Base-by-base conservation (phyloP, 2,888 invertebrate genomes). In the Chalcosyrphus nemorum region DNA sequence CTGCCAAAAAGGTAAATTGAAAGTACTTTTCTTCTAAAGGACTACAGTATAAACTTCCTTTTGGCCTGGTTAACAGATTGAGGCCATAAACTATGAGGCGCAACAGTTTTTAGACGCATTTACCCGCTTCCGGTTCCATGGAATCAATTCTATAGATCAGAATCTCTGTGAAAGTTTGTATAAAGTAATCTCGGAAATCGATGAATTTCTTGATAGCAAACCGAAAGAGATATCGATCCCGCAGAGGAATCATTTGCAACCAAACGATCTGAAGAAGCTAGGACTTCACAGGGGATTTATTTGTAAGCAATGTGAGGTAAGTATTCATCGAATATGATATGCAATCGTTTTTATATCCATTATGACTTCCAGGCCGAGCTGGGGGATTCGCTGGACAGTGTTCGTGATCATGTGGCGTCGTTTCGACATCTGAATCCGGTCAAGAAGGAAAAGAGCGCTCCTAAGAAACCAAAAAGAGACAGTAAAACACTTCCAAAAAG, bases 1-100 rank as follows among this genome's bases (percentile, higher is more conserved):
- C 57, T 17, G 6, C 35, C 1, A 17, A 11, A n/a, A 35, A 38
- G 21, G 71, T 59, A 71, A 38, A 19, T 5, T 11, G 2, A 7
- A 9, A 24, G 24, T 11, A 2, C 2, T 15, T 54, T 17, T 0
- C n/a, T 1, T 1, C 9, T 15, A n/a, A n/a, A n/a, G n/a, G n/a
- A n/a, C 7, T n/a, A 2, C 27, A 15, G 6, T 11, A 15, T 19
- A 45, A 19, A 9, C 9, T 4, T 6, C 1, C 9, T 19, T 47
- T 19, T 21, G 3, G 19, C 35, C 7, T 13, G n/a, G 35, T 15
- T 24, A 19, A 56, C 54, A 72, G 72, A 59, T 78, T 6, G 57
- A 72, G 21, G n/a, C 47, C 5, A 41, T 78, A 5, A 78, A 72
- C 65, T 78, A 32, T 24, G 78, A 78, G 13, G 72, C 72, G 11